Evolutionary conservation across 2,888 invertebrate genomes (phyloP), one percentile per base, ranked within the genome.

Genomic region (Netelia inedita): DNA sequence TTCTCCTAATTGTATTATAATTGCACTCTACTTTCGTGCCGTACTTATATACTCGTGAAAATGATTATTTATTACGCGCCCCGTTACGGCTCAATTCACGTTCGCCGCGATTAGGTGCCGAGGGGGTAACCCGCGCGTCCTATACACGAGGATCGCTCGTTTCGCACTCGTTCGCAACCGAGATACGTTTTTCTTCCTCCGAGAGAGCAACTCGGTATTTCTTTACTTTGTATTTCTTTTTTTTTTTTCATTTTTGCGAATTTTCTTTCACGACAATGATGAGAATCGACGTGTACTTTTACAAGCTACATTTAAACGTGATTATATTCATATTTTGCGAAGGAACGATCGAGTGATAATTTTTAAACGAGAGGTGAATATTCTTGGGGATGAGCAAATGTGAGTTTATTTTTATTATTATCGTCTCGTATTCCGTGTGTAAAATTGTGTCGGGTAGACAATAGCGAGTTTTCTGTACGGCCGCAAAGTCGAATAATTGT

Each of bases 401-500:
- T 9, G 19, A 57, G 9, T 21, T 19, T 57, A 19, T 57, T 19
- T 21, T 10, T 19, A 57, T 19, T 10, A 57, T 57, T 16, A 10
- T 57, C 19, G 19, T 10, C 5, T 16, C 57, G 57, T 19, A 46
- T 14, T 46, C 11, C 11, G 2, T 46, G 19, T 75, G 50, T 21
- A 73, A 41, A 21, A 55, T 57, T 21, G 59, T 72, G 43, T 46
- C 14, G 28, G 35, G 23, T 46, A 82, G 72, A 68, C 72, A 57
- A 78, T 23, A 75, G 16, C 14, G n/a, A 1, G 41, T 23, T n/a
- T 23, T 46, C 61, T 55, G 63, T 65, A 43, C 59, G 73, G 43
- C 78, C 75, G 78, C 68, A 61, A 78, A 81, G 86, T 87, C 87
- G 88, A 87, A 89, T 91, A 90, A 91, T 91, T 90, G 91, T 91